Percentiles rank a stretch among this genome's conserved stretches.
phyloP scores from a whole-genome alignment of 2,113 vertebrate genomes.

The Sclerurus mexicanus region DNA sequence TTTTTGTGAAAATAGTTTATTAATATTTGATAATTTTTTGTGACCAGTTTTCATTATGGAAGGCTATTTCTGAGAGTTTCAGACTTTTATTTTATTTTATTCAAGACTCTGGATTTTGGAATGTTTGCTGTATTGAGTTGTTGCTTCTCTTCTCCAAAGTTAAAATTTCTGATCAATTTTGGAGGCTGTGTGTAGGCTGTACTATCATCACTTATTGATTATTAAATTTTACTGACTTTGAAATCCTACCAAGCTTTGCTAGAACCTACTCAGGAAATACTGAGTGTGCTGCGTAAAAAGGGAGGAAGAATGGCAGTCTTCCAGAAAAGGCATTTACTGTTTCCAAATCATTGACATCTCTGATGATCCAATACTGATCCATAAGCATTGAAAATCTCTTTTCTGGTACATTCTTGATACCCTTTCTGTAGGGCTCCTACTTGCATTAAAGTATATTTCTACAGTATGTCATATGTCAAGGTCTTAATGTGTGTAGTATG shows the following conservation, averaged over 20 bases:
- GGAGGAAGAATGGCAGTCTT: background rate
- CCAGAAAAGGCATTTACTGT: conserved; percentile 9
- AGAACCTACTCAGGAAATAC: background rate
- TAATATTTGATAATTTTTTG: background rate
- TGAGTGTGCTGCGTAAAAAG: background rate
- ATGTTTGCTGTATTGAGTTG: background rate
- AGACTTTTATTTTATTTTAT: too few species aligned
- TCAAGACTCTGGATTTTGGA: background rate
- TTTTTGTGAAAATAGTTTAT: background rate
- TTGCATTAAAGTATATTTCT: conserved; percentile 1
- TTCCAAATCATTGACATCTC: background rate
- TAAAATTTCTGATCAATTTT: background rate
- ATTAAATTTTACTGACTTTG: background rate
- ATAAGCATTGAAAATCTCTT: background rate
- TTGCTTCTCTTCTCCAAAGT: background rate
- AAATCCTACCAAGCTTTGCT: background rate
- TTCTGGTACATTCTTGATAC: background rate
- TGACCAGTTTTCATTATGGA: background rate
- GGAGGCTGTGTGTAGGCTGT: background rate
- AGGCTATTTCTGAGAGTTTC: background rate
- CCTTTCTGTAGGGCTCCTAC: background rate
- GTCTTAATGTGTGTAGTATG: background rate
- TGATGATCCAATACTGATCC: conserved; percentile 8
- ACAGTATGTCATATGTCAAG: background rate
- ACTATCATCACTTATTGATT: background rate